phyloP scores from a whole-genome alignment of 2,113 vertebrate genomes.

The Hippoglossus stenolepis region DNA sequence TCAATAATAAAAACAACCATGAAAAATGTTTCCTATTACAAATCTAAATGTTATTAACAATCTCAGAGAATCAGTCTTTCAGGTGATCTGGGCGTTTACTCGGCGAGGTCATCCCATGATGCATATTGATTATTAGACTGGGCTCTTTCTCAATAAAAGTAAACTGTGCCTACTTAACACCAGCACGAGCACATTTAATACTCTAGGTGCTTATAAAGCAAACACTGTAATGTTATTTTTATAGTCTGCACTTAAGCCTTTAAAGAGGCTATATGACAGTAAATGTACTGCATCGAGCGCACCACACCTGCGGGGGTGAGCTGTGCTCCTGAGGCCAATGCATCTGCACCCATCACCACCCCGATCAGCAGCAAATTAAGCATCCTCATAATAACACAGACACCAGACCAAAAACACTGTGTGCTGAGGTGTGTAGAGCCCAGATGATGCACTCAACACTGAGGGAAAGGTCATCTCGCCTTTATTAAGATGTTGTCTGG shows the following conservation, averaged over 20 bases:
- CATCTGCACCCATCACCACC: neutral
- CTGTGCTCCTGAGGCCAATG: neutral
- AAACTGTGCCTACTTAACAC: neutral
- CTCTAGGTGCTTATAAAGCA: constrained; percentile 4
- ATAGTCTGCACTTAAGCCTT: constrained; percentile 1
- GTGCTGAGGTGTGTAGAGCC: constrained; percentile 20
- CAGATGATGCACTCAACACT: constrained; percentile 18
- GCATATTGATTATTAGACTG: neutral
- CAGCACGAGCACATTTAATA: neutral
- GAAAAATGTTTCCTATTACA: neutral
- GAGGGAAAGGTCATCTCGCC: constrained; percentile 51
- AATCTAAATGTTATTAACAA: neutral
- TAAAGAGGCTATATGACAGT: neutral
- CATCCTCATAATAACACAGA: constrained; percentile 4
- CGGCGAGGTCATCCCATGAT: too few species aligned
- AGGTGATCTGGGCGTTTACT: neutral
- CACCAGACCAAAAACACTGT: neutral
- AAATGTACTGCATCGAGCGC: neutral
- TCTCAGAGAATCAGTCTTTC: neutral
- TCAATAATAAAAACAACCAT: neutral
- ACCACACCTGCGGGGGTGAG: neutral
- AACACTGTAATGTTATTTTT: constrained; percentile 8
- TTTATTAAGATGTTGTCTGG: constrained; percentile 62
- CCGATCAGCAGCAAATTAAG: constrained; percentile 23
- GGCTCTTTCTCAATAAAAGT: constrained; percentile 5